Percentiles rank a stretch among this genome's conserved stretches.
Evolutionary conservation across 1,140 invertebrate genomes (phyloP).

Genomic region (Cydia splendana): DNA sequence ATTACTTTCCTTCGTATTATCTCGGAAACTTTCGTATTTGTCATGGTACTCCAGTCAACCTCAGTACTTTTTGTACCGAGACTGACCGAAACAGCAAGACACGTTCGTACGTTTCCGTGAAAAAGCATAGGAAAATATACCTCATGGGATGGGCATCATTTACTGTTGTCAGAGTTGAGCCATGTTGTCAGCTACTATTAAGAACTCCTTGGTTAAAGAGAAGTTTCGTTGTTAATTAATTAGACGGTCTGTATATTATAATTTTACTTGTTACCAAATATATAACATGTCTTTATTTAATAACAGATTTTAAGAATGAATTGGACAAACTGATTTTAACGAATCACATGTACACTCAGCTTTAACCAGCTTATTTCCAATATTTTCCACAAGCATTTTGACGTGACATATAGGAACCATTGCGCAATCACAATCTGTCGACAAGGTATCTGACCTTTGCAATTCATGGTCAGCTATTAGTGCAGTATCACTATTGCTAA

Average conservation of each 20-base stretch:
- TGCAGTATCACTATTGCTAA: conserved; percentile 36
- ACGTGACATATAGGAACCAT: conserved; percentile 70
- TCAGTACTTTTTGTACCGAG: no score
- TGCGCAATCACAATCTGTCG: conserved; percentile 58
- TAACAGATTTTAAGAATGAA: conserved; percentile 50
- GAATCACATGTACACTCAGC: conserved; percentile 67
- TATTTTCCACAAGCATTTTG: conserved; percentile 71
- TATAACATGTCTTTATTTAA: not conserved
- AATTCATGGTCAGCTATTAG: conserved; percentile 36
- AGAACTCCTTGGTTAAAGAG: not conserved
- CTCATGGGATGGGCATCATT: no score
- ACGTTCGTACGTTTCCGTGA: no score
- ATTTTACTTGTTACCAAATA: conserved; percentile 8
- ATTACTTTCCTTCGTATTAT: no score
- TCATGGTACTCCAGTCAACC: no score
- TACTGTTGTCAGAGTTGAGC: no score
- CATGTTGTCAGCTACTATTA: no score
- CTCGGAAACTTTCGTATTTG: no score
- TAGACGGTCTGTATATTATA: not conserved
- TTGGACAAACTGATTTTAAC: conserved; percentile 57
- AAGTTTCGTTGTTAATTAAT: not conserved
- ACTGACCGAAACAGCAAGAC: no score
- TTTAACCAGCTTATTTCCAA: conserved; percentile 60
- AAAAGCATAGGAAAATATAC: no score
- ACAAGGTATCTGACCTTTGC: conserved; percentile 33